These are phyloP conservation scores for Toxotes chatareus DNA, from an alignment of 2,113 vertebrate species.

Conservation along the genomic window DNA sequence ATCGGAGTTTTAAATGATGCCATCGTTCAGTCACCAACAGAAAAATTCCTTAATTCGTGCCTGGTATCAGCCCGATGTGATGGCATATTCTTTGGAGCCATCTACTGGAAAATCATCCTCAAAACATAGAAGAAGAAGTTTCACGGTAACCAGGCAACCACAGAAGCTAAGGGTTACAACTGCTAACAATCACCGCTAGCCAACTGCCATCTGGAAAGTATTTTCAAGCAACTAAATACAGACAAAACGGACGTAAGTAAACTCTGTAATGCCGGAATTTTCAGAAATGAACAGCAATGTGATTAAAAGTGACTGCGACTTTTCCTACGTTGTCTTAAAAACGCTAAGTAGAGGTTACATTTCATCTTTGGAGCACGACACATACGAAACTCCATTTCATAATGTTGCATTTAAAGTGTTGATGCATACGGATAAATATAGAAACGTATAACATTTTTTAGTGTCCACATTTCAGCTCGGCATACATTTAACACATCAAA, in stretches of 20 bases:
- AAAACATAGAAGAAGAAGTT: constrained; percentile 37
- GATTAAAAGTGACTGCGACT: too few relatives aligned
- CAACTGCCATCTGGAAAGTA: not conserved
- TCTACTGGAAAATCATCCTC: not conserved
- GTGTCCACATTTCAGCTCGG: not conserved
- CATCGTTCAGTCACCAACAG: not conserved
- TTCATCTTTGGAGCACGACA: not conserved
- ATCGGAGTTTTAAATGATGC: not conserved
- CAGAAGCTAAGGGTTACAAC: not conserved
- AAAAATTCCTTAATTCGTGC: rapidly evolving
- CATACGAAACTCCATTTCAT: not conserved
- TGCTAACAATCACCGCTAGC: not conserved
- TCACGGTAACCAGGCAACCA: constrained; percentile 50
- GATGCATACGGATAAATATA: too few relatives aligned
- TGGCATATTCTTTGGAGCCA: not conserved
- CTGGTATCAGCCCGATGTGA: too few relatives aligned
- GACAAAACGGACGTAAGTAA: not conserved
- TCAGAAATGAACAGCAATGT: not conserved
- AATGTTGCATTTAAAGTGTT: not conserved
- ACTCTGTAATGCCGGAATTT: not conserved
- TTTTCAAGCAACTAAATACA: not conserved
- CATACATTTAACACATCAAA: not conserved
- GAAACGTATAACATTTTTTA: too few relatives aligned
- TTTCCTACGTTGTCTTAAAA: not conserved
- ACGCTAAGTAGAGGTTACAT: not conserved